Base-by-base conservation (phyloP, 2,113 vertebrate genomes). In the Solea solea region DNA sequence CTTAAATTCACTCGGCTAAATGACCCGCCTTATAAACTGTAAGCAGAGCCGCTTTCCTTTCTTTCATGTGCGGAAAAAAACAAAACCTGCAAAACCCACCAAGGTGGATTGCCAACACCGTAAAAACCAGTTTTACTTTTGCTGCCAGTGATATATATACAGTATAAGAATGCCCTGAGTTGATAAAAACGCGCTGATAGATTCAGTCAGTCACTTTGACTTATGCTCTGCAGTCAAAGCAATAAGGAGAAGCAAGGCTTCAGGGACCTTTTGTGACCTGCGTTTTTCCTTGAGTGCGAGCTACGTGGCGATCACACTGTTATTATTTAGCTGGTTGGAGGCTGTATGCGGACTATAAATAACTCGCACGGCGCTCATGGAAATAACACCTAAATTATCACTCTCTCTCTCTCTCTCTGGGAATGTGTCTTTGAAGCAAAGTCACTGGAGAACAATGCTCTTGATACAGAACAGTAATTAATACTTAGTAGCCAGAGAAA, bases 261-360 rank as follows among this genome's bases (percentile, higher is more conserved):
- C 28, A 1, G 53, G 63, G 57, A 59, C 41, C 64, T 69, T 64
- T 51, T 11, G 52, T 8, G 7, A 10, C 25, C 52, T 15, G 25
- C 64, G 63, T 69, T 66, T 44, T 39, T 69, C 46, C 63, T 39
- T 56, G 45, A 42, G 21, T n/a, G 9, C 42, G 61, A 59, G 50
- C 49, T 40, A 5, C 61, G 15, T 58, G 21, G 44, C 40, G 40
- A 54, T 74, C 49, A 49, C 10, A 28, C 14, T 14, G 8, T 55
- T 48, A 63, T 75, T 60, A 56, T 67, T 64, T 44, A 52, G 39
- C 53, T 52, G 49, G 46, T 60, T 72, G 44, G 61, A 63, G 46
- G 51, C 25, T 40, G 15, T 14, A 28, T 49, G 34, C 13, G 21
- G 46, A n/a, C 34, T 64, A 54, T 52, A 52, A 21, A 58, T 25